These are phyloP conservation scores for Polyergus mexicanus DNA, from an alignment of 1,140 invertebrate species.

Conservation along the genomic window DNA sequence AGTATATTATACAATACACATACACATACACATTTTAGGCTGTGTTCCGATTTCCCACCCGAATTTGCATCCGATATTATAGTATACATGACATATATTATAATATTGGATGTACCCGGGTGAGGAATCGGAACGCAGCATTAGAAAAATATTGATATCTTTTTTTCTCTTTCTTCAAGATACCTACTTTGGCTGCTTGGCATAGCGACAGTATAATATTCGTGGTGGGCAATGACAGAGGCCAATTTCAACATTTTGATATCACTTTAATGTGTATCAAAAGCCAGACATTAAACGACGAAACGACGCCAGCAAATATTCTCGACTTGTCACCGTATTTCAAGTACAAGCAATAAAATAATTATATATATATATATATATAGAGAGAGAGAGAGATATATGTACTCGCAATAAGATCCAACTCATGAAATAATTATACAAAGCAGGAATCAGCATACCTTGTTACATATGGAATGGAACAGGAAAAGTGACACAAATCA, in stretches of 20 bases:
- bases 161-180: constrained; percentile 83
- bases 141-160: neutral
- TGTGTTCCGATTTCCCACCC: too few species aligned
- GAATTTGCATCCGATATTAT: too few species aligned
- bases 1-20: constrained; percentile 72
- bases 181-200: constrained; percentile 91
- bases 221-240: constrained; percentile 90
- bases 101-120: too few species aligned
- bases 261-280: constrained; percentile 90
- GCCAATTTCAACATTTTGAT: constrained; percentile 93
- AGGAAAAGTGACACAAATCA: constrained; percentile 86
- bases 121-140: too few species aligned
- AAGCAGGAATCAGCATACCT: constrained; percentile 86
- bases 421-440: constrained; percentile 48
- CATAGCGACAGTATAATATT: constrained; percentile 91
- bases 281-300: constrained; percentile 90
- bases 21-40: neutral
- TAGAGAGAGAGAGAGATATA: too few species aligned
- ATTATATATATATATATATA: constrained; percentile 10
- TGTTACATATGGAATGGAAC: constrained; percentile 88
- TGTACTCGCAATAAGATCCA: constrained; percentile 3
- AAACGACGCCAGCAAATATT: constrained; percentile 88
- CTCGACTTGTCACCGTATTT: constrained; percentile 91
- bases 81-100: too few species aligned
- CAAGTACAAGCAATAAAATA: constrained; percentile 82